phyloP scores from a whole-genome alignment of 2,113 vertebrate species.

The Antechinus stuartii region DNA sequence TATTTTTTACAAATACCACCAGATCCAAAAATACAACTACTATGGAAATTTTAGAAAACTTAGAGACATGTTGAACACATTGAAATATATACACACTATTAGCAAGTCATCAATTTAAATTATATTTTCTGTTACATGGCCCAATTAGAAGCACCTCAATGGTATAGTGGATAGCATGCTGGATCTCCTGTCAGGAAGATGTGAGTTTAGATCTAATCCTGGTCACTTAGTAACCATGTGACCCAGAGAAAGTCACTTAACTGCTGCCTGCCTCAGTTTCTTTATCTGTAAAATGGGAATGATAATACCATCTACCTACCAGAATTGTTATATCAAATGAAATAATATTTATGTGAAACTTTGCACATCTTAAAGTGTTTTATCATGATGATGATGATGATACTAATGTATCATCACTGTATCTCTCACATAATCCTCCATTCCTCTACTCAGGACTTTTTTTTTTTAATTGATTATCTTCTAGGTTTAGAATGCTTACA shows the following conservation, averaged over 20 bases:
- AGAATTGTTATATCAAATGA: neutral
- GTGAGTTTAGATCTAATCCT: neutral
- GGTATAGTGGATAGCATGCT: neutral
- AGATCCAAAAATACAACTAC: slow-evolving; percentile 57
- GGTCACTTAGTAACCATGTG: neutral
- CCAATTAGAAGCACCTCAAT: neutral
- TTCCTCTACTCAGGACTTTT: neutral
- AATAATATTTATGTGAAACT: neutral
- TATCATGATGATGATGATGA: neutral
- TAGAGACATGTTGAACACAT: slow-evolving; percentile 28
- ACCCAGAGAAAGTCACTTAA: neutral
- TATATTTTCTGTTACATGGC: neutral
- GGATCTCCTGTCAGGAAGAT: neutral
- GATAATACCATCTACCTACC: neutral
- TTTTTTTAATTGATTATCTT: neutral
- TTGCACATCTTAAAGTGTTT: neutral
- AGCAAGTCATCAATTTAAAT: neutral
- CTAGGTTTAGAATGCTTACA: neutral
- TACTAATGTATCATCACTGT: neutral
- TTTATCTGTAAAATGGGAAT: neutral
- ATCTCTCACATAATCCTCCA: neutral
- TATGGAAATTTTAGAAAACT: slow-evolving; percentile 62
- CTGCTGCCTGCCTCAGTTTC: neutral
- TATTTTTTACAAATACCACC: slow-evolving; percentile 72
- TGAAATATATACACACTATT: slow-evolving; percentile 35